Evolutionary conservation across 2,888 invertebrate species (phyloP).

Genomic region (Oeneis ivallda): DNA sequence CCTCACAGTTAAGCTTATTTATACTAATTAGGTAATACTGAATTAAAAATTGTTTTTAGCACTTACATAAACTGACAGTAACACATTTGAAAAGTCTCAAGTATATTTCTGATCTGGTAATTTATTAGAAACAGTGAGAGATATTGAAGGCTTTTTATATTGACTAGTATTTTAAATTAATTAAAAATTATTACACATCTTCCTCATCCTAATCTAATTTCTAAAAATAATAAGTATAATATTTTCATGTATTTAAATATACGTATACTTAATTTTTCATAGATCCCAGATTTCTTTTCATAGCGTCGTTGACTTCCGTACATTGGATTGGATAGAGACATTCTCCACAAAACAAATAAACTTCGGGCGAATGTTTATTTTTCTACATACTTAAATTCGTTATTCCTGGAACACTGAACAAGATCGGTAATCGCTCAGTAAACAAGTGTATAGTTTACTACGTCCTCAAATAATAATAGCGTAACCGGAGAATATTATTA

Average conservation of each 20-base stretch:
- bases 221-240: too few species aligned
- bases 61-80: too few species aligned
- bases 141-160: too few species aligned
- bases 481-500: not conserved
- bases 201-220: too few species aligned
- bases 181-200: too few species aligned
- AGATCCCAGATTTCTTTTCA: conserved; percentile 29
- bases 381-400: conserved; percentile 70
- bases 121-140: too few species aligned
- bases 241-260: not conserved
- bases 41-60: too few species aligned
- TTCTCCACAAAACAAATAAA: conserved; percentile 72
- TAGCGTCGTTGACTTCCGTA: conserved; percentile 66
- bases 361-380: conserved; percentile 73
- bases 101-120: too few species aligned
- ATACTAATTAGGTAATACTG: too few species aligned
- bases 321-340: conserved; percentile 46
- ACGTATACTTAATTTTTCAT: not conserved
- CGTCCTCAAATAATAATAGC: conserved; percentile 26
- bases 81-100: too few species aligned
- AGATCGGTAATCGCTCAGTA: conserved; percentile 69
- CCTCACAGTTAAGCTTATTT: too few species aligned
- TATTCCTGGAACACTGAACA: conserved; percentile 68
- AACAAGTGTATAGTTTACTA: conserved; percentile 47
- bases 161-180: too few species aligned